Conservation (phyloP, 2,888 invertebrate genomes). For the Agrotis exclamationis region DNA sequence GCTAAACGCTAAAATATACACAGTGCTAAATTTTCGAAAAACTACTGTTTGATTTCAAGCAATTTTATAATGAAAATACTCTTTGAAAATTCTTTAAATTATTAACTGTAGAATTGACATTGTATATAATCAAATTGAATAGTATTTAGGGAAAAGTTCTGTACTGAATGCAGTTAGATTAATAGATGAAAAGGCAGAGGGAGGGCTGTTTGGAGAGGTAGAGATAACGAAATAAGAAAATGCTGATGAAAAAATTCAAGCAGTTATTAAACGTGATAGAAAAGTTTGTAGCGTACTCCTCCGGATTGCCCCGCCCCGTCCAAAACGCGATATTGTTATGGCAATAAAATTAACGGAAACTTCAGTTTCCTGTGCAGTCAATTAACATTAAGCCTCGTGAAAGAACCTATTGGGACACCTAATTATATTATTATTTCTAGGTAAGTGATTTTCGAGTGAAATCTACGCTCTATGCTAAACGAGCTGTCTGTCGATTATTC, state of each 20-base stretch:
- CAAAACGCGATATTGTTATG: slow-evolving; percentile 51
- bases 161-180: slow-evolving; percentile 17
- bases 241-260: background rate
- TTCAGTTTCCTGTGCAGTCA: slow-evolving; percentile 69
- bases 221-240: background rate
- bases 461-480: slow-evolving; percentile 25
- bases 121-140: slow-evolving; percentile 68
- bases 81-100: slow-evolving; percentile 58
- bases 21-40: slow-evolving; percentile 52
- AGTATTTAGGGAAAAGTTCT: slow-evolving; percentile 55
- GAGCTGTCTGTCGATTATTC: slow-evolving; percentile 28
- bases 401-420: slow-evolving; percentile 60
- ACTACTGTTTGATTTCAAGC: slow-evolving; percentile 47
- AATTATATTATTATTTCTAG: slow-evolving; percentile 57
- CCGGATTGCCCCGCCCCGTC: slow-evolving; percentile 2
- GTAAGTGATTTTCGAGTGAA: slow-evolving; percentile 45
- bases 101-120: slow-evolving; percentile 60
- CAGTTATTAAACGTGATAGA: background rate
- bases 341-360: slow-evolving; percentile 69
- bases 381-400: slow-evolving; percentile 65
- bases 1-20: slow-evolving; percentile 65
- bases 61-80: slow-evolving; percentile 48
- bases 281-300: background rate
- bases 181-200: slow-evolving; percentile 20
- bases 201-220: slow-evolving; percentile 7